A percentile compares a stretch with the other conserved stretches of the same genome.
These are phyloP conservation scores for Thaumetopoea pityocampa DNA, from an alignment of 1,140 invertebrate genomes.

Conservation along the genomic window DNA sequence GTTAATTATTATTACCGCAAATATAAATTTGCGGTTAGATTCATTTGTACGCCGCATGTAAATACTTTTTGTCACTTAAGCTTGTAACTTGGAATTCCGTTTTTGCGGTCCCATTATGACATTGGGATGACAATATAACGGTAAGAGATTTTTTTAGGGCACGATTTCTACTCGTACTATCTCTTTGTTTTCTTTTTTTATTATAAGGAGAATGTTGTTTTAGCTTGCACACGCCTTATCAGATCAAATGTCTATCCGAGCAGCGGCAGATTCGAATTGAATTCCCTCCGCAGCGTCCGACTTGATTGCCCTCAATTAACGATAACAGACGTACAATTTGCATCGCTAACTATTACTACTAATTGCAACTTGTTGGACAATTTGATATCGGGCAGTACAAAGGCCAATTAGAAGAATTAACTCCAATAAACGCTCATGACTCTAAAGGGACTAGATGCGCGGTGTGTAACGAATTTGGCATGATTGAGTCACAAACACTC, in stretches of 20 bases:
- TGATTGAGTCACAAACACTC: not conserved
- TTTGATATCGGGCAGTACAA: constrained; percentile 5
- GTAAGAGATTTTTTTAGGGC: too few relatives aligned
- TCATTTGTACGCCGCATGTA: too few relatives aligned
- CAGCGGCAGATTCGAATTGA: not conserved
- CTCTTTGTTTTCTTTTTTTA: too few relatives aligned
- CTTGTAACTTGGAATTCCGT: too few relatives aligned
- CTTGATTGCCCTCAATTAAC: constrained; percentile 8
- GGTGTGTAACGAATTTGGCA: not conserved
- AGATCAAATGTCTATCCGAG: not conserved
- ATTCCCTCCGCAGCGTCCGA: not conserved
- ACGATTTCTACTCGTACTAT: too few relatives aligned
- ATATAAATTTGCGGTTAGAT: too few relatives aligned
- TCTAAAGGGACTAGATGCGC: not conserved
- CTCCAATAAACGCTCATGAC: constrained; percentile 1
- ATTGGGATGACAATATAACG: too few relatives aligned
- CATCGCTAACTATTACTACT: constrained; percentile 4
- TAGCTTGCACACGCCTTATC: too few relatives aligned
- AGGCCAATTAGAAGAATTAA: constrained; percentile 4
- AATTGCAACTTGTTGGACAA: constrained; percentile 12
- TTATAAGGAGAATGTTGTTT: too few relatives aligned
- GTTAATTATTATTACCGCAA: too few relatives aligned
- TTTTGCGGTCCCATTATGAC: too few relatives aligned
- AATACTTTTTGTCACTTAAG: too few relatives aligned
- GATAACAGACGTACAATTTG: constrained; percentile 6